A percentile compares a stretch with the other conserved stretches of the same genome.
Conservation (phyloP, 2,113 vertebrate genomes). For the Gallinago undulata region DNA sequence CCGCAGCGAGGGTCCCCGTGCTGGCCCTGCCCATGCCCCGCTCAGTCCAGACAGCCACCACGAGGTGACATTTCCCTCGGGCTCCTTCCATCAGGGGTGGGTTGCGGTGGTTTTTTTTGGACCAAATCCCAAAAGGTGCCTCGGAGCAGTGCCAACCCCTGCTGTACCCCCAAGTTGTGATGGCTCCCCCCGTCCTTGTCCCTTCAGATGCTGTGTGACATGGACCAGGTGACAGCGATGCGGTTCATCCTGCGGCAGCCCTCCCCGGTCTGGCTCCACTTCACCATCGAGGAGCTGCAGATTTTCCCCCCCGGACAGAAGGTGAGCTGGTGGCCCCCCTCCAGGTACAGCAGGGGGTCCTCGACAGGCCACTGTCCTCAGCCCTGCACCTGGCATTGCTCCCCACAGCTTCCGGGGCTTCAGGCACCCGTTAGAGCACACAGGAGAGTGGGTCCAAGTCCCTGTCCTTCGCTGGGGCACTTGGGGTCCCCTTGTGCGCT, state of each 20-base stretch:
- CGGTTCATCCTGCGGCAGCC: constrained; percentile 91
- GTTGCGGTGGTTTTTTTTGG: background rate
- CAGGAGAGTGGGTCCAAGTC: background rate
- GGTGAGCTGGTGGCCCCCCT: constrained; percentile 56
- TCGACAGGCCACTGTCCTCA: background rate
- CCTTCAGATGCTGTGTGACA: constrained; percentile 84
- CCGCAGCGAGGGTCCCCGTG: rapidly evolving
- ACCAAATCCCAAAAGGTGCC: background rate
- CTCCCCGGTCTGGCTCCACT: constrained; percentile 87
- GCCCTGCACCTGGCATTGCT: background rate
- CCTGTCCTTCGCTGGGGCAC: background rate
- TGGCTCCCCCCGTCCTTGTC: background rate
- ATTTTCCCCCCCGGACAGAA: constrained; percentile 78
- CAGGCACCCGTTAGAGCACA: background rate
- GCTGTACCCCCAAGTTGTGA: background rate
- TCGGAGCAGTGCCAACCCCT: background rate
- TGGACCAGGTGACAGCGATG: constrained; percentile 80
- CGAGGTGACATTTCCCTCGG: rapidly evolving
- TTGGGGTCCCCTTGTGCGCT: background rate
- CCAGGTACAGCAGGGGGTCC: rapidly evolving
- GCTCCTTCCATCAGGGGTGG: background rate
- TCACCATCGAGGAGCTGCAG: constrained; percentile 85
- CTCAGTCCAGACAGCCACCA: background rate
- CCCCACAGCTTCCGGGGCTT: background rate
- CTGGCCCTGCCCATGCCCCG: rapidly evolving